Evolutionary conservation across 1,140 invertebrate genomes (phyloP).

Genomic region (Drosophila mayri): DNA sequence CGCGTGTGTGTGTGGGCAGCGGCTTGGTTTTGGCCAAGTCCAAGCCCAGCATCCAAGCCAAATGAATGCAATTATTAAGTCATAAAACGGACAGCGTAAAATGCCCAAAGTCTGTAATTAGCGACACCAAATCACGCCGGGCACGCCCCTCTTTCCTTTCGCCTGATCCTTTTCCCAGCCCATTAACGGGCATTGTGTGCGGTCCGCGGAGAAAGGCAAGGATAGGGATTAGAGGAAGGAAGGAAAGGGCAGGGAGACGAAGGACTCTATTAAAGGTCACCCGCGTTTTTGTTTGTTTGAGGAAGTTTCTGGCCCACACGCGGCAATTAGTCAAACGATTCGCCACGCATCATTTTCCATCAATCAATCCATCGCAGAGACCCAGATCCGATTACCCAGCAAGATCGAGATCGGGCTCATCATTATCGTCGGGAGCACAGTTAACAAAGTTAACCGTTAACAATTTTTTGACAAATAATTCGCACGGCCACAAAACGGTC

Average conservation of each 20-base stretch:
- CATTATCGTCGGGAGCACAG: slow-evolving; percentile 32
- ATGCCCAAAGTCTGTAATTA: slow-evolving; percentile 75
- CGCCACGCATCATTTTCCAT: slow-evolving; percentile 67
- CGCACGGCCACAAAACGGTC: slow-evolving; percentile 65
- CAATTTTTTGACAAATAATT: slow-evolving; percentile 79
- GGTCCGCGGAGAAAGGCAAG: slow-evolving; percentile 50
- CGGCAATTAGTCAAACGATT: slow-evolving; percentile 76
- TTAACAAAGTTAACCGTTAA: slow-evolving; percentile 75
- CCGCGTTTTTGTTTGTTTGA: slow-evolving; percentile 72
- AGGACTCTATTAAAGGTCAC: slow-evolving; percentile 43
- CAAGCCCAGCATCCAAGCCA: slow-evolving; percentile 30
- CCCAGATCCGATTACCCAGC: slow-evolving; percentile 61
- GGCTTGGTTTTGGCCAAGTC: slow-evolving; percentile 35
- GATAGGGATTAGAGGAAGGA: slow-evolving; percentile 35
- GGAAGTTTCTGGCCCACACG: slow-evolving; percentile 57
- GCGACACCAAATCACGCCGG: slow-evolving; percentile 77
- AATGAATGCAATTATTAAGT: slow-evolving; percentile 80
- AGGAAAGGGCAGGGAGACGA: slow-evolving; percentile 6
- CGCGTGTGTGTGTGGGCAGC: slow-evolving; percentile 50
- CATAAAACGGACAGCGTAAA: slow-evolving; percentile 75
- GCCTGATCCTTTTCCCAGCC: slow-evolving; percentile 24
- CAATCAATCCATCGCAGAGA: slow-evolving; percentile 49
- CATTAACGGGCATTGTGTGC: slow-evolving; percentile 59
- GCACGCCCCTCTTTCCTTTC: slow-evolving; percentile 32
- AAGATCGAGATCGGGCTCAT: slow-evolving; percentile 5